Conservation (phyloP, 2,113 vertebrate species). For the Acanthisitta chloris region DNA sequence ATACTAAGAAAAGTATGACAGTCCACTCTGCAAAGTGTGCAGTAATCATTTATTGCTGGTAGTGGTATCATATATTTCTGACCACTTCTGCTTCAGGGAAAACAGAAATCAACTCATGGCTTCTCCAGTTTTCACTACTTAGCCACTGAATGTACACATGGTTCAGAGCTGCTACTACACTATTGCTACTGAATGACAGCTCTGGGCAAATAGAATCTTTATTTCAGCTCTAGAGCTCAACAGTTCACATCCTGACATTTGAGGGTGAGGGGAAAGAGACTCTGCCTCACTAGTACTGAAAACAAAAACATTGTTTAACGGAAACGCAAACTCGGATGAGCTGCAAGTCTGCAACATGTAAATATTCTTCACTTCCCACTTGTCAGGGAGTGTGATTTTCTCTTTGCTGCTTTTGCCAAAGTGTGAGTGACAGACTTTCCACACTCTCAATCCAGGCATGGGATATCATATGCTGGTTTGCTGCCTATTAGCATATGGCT, state of each 20-base stretch:
- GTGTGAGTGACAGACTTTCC: slow-evolving; percentile 33
- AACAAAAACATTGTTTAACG: neutral
- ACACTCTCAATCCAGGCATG: neutral
- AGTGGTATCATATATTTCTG: neutral
- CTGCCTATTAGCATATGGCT: neutral
- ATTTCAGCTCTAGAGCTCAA: neutral
- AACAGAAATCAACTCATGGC: neutral
- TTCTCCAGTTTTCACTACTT: neutral
- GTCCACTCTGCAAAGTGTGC: neutral
- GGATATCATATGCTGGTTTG: neutral
- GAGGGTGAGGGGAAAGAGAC: neutral
- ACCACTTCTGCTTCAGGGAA: neutral
- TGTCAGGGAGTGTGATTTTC: neutral
- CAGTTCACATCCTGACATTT: neutral
- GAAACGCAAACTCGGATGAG: neutral
- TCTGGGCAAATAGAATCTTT: neutral
- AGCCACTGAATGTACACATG: neutral
- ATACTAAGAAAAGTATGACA: neutral
- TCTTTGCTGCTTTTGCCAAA: slow-evolving; percentile 9
- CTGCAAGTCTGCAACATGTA: neutral
- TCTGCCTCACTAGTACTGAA: neutral
- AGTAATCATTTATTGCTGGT: neutral
- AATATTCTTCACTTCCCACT: slow-evolving; percentile 19
- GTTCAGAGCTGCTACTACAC: neutral
- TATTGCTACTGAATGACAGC: neutral